Percentiles rank a stretch among this genome's conserved stretches.
Conservation (phyloP, 2,113 vertebrate species). For the Brachyhypopomus occidentalis region DNA sequence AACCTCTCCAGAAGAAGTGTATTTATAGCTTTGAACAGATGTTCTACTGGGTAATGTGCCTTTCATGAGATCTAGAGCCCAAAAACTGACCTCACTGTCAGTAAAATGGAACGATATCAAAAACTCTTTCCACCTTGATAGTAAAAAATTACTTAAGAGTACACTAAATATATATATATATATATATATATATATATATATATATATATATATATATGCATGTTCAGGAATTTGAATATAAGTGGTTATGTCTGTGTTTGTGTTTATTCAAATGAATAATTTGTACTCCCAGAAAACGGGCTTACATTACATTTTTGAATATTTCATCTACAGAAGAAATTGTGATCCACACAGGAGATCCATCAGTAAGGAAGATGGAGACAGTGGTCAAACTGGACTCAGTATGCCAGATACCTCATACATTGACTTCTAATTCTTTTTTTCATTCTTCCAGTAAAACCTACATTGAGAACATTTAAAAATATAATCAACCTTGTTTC, state of each 20-base stretch:
- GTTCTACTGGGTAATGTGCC: neutral
- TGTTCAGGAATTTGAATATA: too few species aligned
- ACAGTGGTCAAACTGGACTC: constrained; percentile 94
- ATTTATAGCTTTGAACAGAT: neutral
- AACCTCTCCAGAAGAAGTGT: neutral
- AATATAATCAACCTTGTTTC: neutral
- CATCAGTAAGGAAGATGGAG: constrained; percentile 87
- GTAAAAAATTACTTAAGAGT: neutral
- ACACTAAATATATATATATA: too few species aligned
- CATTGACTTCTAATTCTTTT: neutral
- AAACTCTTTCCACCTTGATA: neutral
- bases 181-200: too few species aligned
- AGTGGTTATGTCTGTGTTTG: too few species aligned
- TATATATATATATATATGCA: too few species aligned
- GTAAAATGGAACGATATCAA: neutral
- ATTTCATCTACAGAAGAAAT: constrained; percentile 83
- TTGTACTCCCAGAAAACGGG: neutral
- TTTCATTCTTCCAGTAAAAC: neutral
- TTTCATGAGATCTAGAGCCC: neutral
- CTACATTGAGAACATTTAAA: neutral
- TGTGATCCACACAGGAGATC: constrained; percentile 85
- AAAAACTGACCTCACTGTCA: neutral
- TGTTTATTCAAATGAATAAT: too few species aligned
- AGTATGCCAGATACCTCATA: constrained; percentile 73
- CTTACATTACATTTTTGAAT: neutral